Evolutionary conservation across 2,888 invertebrate species (phyloP).

Genomic region (Harpalus rufipes): DNA sequence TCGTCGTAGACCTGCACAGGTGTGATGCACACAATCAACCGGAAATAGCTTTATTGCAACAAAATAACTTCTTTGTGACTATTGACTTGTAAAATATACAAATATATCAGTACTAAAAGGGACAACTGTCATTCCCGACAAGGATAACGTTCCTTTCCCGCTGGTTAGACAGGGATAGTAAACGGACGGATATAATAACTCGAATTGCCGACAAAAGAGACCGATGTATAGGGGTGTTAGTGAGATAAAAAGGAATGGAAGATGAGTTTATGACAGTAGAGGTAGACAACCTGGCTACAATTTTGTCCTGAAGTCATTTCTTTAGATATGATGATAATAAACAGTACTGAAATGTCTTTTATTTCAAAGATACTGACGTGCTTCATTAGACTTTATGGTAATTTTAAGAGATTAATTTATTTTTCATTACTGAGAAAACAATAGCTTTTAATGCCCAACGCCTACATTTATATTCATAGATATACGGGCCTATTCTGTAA

Average conservation of each 20-base stretch:
- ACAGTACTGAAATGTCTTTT: constrained; percentile 13
- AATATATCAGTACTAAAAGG: constrained; percentile 63
- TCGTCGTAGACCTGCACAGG: constrained; percentile 26
- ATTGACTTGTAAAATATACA: constrained; percentile 66
- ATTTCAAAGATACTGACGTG: not conserved
- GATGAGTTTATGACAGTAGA: constrained; percentile 25
- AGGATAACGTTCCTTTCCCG: constrained; percentile 2
- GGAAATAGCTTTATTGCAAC: constrained; percentile 70
- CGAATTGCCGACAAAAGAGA: constrained; percentile 47
- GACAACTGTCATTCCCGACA: constrained; percentile 53
- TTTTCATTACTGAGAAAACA: not conserved
- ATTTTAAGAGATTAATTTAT: constrained; percentile 2
- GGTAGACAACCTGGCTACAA: constrained; percentile 50
- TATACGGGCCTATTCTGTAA: too few species aligned
- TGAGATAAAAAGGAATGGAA: not conserved
- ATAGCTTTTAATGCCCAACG: not conserved
- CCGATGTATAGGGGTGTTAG: not conserved
- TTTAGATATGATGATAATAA: constrained; percentile 34
- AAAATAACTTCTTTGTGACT: constrained; percentile 69
- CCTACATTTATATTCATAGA: not conserved
- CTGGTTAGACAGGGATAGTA: constrained; percentile 11
- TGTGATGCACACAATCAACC: constrained; percentile 69
- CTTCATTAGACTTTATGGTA: not conserved
- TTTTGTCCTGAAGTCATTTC: constrained; percentile 19
- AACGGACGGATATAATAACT: constrained; percentile 46